Percentiles rank a stretch among this genome's conserved stretches.
Conservation (phyloP, 1,140 invertebrate genomes). For the Bacillus rossius region DNA sequence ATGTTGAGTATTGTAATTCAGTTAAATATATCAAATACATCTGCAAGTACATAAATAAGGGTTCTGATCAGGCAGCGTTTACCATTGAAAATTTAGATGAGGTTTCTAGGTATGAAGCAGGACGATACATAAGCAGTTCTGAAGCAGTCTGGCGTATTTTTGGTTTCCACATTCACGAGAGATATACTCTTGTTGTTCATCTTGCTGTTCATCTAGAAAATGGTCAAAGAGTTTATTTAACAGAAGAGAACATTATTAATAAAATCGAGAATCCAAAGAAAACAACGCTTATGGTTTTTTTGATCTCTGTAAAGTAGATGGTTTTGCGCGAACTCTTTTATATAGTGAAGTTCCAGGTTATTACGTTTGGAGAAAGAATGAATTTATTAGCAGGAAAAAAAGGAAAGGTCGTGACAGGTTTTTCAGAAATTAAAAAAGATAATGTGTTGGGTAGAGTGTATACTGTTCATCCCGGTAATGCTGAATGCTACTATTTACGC, state of each 20-base stretch:
- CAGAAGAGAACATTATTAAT: constrained; percentile 25
- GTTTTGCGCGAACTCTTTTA: too few relatives aligned
- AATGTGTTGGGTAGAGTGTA: constrained; percentile 31
- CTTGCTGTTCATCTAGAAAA: constrained; percentile 26
- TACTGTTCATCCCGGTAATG: constrained; percentile 37
- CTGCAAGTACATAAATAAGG: constrained; percentile 44
- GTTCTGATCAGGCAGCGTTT: constrained; percentile 38
- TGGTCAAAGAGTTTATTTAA: constrained; percentile 22
- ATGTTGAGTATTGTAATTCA: constrained; percentile 46
- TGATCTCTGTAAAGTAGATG: too few relatives aligned
- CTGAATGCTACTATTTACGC: constrained; percentile 44
- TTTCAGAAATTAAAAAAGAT: constrained; percentile 23
- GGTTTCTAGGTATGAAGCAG: neutral
- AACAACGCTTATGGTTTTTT: constrained; percentile 26
- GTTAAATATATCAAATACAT: constrained; percentile 49
- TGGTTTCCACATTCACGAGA: constrained; percentile 23
- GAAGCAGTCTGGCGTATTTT: constrained; percentile 4
- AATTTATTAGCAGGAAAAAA: constrained; percentile 27
- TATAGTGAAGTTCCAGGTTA: too few relatives aligned
- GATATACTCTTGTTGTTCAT: constrained; percentile 12
- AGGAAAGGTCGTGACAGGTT: constrained; percentile 27
- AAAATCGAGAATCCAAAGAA: constrained; percentile 15
- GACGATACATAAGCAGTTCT: neutral
- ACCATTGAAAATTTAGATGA: constrained; percentile 13
- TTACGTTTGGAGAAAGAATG: constrained; percentile 29